Base-by-base conservation (phyloP, 2,888 invertebrate species). In the Sesia apiformis region DNA sequence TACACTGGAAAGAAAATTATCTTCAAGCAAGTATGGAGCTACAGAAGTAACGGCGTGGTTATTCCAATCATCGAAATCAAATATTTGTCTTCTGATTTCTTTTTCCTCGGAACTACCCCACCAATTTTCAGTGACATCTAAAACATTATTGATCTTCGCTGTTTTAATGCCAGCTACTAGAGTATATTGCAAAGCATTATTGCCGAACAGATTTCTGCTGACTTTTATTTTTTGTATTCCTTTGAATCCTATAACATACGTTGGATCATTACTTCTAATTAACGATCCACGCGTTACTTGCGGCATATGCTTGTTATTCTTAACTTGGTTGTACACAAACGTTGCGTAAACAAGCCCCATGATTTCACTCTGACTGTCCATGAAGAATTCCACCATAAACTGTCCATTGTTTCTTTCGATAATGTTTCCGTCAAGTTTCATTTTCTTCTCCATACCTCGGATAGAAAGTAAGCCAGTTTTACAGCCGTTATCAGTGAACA, bases 11-110 rank as follows among this genome's bases (percentile, higher is more conserved):
- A 95, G 94, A 66, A 96, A 92, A 52, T 91, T 90, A 62, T 96
- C 94, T 72, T 94, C 94, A 0, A 94, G 91, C 56, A 98, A 91
- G 78, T 93, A 99, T 0, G 99, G 99, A 55, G 94, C 91, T 78
- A 95, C 99, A 7, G 94, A 92, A 0, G 98, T 98, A 53, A 98
- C 93, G 0, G 98, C 98, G 77, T 97, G 98, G 79, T 97, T 97
- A 77, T 99, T 99, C 99, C 99, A 99, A 76, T 99, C 98, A 76
- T 99, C 98, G 81, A 99, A 98, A 83, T 99, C 99, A 75, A 99
- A 98, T 68, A 99, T 98, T 72, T 93, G 92, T 53, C 92, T 91
- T 64, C 93, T 93, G 54, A 99, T 99, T 55, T 91, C 91, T 4
- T 84, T 86, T 53, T 95, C 93, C 55, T 94, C 91, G 0, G 89